These are phyloP conservation scores for Bombus sibiricus DNA, from an alignment of 1,140 invertebrate genomes.

Conservation along the genomic window DNA sequence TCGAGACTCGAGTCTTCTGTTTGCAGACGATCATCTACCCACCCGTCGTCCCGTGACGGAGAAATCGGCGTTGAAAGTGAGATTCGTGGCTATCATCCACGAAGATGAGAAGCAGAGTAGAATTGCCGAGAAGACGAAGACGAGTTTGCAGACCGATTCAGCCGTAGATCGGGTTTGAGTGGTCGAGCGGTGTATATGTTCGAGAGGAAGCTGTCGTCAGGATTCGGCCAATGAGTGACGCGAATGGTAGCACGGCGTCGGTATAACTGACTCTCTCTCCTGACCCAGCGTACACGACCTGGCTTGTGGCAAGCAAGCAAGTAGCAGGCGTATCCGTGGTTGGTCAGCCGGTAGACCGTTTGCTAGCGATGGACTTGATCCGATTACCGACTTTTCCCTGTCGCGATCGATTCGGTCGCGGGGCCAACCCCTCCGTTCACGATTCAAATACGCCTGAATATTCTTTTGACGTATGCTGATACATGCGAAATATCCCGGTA, in stretches of 20 bases:
- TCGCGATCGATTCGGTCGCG: conserved; percentile 11
- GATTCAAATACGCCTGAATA: too few relatives aligned
- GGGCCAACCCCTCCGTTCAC: not conserved
- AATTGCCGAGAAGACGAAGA: not conserved
- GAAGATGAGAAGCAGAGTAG: not conserved
- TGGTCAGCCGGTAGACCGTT: conserved; percentile 73
- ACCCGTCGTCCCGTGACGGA: conserved; percentile 52
- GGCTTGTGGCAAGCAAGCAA: conserved; percentile 59
- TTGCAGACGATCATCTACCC: conserved; percentile 22
- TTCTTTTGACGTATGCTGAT: too few relatives aligned
- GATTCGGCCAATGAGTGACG: conserved; percentile 66
- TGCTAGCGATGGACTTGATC: conserved; percentile 60
- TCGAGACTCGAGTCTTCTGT: too few relatives aligned
- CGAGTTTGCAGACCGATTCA: not conserved
- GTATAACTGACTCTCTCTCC: conserved; percentile 77
- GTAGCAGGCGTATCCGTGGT: conserved; percentile 68
- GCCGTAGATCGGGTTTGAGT: conserved; percentile 9
- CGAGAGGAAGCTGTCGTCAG: conserved; percentile 31
- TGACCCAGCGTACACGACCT: conserved; percentile 69
- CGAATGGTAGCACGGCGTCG: conserved; percentile 76
- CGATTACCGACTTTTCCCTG: conserved; percentile 54
- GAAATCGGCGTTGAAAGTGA: conserved; percentile 9
- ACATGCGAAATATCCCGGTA: too few relatives aligned
- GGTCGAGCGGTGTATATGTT: not conserved
- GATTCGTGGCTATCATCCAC: conserved; percentile 17